A percentile compares a stretch with the other conserved stretches of the same genome.
Evolutionary conservation across 1,140 invertebrate species (phyloP).

Genomic region (Bombus waltoni): DNA sequence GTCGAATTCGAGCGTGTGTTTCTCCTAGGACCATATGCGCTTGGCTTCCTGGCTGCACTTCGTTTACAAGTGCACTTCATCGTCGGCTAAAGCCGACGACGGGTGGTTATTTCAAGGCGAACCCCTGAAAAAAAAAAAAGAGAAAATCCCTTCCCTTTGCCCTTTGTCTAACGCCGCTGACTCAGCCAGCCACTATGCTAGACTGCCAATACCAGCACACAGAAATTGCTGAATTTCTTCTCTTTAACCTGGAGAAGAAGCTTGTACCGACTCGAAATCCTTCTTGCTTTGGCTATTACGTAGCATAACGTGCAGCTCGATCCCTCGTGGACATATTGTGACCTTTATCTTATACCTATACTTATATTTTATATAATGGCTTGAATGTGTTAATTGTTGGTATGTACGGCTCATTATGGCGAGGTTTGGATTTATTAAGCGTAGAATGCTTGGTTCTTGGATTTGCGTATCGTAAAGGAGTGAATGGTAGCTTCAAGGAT

Average conservation of each 20-base stretch:
- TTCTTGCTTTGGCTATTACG: too few relatives aligned
- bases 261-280: neutral
- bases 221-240: conserved; percentile 21
- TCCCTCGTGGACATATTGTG: too few relatives aligned
- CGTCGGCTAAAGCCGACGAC: conserved; percentile 14
- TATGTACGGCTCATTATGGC: too few relatives aligned
- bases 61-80: conserved; percentile 51
- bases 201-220: conserved; percentile 5
- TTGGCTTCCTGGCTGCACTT: conserved; percentile 40
- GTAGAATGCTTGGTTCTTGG: too few relatives aligned
- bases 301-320: neutral
- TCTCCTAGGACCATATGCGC: conserved; percentile 43
- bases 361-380: too few relatives aligned
- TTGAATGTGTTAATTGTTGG: neutral
- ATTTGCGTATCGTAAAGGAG: too few relatives aligned
- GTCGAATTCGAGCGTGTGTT: conserved; percentile 25
- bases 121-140: neutral
- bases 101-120: conserved; percentile 55
- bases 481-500: neutral
- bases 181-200: conserved; percentile 22
- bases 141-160: neutral
- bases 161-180: conserved; percentile 49
- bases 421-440: too few relatives aligned
- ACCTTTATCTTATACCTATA: too few relatives aligned
- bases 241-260: too few relatives aligned